Base-by-base conservation (phyloP, 1,140 invertebrate genomes). In the Drosophila sp. region DNA sequence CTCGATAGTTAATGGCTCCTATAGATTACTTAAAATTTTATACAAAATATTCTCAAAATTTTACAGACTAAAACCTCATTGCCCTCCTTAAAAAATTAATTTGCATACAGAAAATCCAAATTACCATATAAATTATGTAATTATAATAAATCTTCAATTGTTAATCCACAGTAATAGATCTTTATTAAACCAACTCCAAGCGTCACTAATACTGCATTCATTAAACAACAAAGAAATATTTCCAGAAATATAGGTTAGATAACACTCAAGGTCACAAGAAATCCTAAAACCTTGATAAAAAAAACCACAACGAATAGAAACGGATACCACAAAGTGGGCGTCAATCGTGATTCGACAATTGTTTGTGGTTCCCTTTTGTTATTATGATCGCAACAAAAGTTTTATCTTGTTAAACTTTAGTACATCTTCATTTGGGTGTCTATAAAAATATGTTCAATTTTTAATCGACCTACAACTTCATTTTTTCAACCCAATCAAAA, bases 241-340 rank as follows among this genome's bases (percentile, higher is more conserved):
- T 44, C 41, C 10, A 44, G 5, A 44, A 27, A 50, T 27, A 25
- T 50, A 10, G 44, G 44, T 50, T 50, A 50, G 44, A 50, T 50
- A 50, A 50, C 1, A 25, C n/a, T 27, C 44, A 50, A 50, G 44
- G 44, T 50, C 44, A 27, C 25, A 50, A 27, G 23, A 50, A 50
- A 10, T 10, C 23, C 3, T 3, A 25, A 50, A 50, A 27, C 23
- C 23, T 10, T 50, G 44, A 50, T 50, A 50, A 50, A 27, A 6
- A 4, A 44, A 25, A 44, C 23, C 40, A 17, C 1, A 25, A 47
- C 7, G 4, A 8, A 2, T 11, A 11, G 35, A 47, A 7, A 25
- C 5, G n/a, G n/a, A 44, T 44, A 23, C 6, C 17, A 23, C 23
- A 44, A 7, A 23, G 17, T n/a, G 1, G 44, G 23, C 44, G 25